Evolutionary conservation across 2,797 vertebrate genomes (phyloP).

Genomic region (Bothrops alternatus): DNA sequence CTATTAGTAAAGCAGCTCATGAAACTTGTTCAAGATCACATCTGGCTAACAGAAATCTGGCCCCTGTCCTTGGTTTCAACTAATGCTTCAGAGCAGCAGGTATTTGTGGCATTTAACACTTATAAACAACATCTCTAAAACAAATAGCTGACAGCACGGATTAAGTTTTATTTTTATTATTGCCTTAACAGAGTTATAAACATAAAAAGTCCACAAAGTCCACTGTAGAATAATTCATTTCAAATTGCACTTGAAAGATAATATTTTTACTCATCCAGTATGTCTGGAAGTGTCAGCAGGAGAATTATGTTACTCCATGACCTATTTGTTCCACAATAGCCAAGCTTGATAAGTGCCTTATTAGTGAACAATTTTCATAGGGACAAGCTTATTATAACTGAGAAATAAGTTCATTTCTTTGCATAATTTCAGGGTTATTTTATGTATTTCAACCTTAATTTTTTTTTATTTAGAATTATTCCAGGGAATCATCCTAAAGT

Average conservation of each 20-base stretch:
- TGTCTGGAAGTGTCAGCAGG: neutral
- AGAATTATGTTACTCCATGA: neutral
- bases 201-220: neutral
- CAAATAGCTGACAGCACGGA: slow-evolving; percentile 7
- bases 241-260: neutral
- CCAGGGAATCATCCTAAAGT: neutral
- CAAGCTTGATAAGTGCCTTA: neutral
- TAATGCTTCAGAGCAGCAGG: neutral
- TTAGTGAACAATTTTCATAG: neutral
- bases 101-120: neutral
- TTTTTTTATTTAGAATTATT: neutral
- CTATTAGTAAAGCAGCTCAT: neutral
- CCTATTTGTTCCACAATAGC: neutral
- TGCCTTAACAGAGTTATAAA: neutral
- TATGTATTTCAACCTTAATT: neutral
- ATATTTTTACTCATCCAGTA: neutral
- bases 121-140: slow-evolving; percentile 11
- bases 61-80: neutral
- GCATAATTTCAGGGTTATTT: neutral
- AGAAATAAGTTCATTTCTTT: neutral
- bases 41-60: slow-evolving; percentile 3
- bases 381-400: neutral
- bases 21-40: slow-evolving; percentile 10
- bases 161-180: slow-evolving; percentile 7
- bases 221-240: neutral